Conservation (phyloP, 2,888 invertebrate species). For the Cryptocephalus moraei region DNA sequence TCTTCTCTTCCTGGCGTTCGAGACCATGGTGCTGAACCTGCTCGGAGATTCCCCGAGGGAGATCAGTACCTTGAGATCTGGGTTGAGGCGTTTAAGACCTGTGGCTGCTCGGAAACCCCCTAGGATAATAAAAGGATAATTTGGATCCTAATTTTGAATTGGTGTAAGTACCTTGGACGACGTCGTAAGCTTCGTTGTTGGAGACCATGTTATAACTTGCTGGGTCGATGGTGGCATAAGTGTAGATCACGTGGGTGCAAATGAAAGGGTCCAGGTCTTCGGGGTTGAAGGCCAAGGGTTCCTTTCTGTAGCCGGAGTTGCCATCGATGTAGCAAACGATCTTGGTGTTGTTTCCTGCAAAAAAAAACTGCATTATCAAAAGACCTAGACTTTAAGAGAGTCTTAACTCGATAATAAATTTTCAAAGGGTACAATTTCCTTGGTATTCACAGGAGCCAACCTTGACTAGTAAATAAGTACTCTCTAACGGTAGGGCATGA, state of each 20-base stretch:
- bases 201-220: slow-evolving; percentile 52
- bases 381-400: too few species aligned
- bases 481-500: too few species aligned
- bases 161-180: slow-evolving; percentile 50
- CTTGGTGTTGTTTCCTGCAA: slow-evolving; percentile 23
- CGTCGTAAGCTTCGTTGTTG: slow-evolving; percentile 59
- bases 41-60: slow-evolving; percentile 62
- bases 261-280: slow-evolving; percentile 52
- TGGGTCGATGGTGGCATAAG: slow-evolving; percentile 60
- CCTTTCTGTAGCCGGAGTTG: slow-evolving; percentile 54
- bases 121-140: too few species aligned
- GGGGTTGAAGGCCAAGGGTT: slow-evolving; percentile 55
- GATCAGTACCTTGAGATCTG: slow-evolving; percentile 57
- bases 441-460: too few species aligned
- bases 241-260: slow-evolving; percentile 68
- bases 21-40: slow-evolving; percentile 54
- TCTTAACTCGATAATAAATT: too few species aligned
- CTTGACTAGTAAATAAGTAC: too few species aligned
- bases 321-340: slow-evolving; percentile 64
- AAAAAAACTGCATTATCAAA: too few species aligned
- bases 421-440: too few species aligned
- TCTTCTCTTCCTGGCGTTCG: slow-evolving; percentile 42
- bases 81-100: slow-evolving; percentile 55
- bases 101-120: slow-evolving; percentile 64
- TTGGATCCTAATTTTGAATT: neutral